phyloP scores from a whole-genome alignment of 23 tunicate species.

The Styela plicata region DNA sequence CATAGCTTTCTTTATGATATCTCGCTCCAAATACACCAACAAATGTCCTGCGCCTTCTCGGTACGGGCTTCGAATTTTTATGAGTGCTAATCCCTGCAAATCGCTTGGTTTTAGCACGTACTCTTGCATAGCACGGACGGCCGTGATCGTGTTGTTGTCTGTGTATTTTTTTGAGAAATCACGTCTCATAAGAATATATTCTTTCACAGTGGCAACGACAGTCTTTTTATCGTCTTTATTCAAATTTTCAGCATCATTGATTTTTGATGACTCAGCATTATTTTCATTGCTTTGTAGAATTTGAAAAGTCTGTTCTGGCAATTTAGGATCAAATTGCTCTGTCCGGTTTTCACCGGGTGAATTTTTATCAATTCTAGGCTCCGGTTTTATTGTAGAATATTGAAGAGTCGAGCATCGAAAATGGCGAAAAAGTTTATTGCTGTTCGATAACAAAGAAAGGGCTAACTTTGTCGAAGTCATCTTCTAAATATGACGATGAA shows the following conservation, averaged over 20 bases:
- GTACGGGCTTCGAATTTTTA: conserved; percentile 81
- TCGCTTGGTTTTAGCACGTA: conserved; percentile 70
- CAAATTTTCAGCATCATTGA: not conserved
- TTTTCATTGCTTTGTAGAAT: conserved; percentile 1
- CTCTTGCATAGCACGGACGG: conserved; percentile 87
- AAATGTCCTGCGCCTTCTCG: conserved; percentile 43
- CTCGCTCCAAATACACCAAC: conserved; percentile 63
- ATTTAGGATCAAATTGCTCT: not conserved
- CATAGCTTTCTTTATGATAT: conserved; percentile 62
- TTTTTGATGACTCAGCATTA: not conserved
- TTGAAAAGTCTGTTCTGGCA: conserved; percentile 8
- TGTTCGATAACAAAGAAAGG: no score
- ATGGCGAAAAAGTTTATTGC: no score
- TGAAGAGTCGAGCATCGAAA: not conserved
- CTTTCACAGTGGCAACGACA: conserved; percentile 46
- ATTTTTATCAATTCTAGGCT: not conserved
- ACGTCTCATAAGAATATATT: conserved; percentile 65
- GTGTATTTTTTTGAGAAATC: conserved; percentile 83
- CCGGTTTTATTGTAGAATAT: not conserved
- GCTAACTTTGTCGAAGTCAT: no score
- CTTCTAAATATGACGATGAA: no score
- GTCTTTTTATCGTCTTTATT: conserved; percentile 13
- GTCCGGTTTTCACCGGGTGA: not conserved
- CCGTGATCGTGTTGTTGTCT: conserved; percentile 85
- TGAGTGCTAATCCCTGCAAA: conserved; percentile 41